Conservation (phyloP, 2,113 vertebrate species). For the Cynoglossus semilaevis region DNA sequence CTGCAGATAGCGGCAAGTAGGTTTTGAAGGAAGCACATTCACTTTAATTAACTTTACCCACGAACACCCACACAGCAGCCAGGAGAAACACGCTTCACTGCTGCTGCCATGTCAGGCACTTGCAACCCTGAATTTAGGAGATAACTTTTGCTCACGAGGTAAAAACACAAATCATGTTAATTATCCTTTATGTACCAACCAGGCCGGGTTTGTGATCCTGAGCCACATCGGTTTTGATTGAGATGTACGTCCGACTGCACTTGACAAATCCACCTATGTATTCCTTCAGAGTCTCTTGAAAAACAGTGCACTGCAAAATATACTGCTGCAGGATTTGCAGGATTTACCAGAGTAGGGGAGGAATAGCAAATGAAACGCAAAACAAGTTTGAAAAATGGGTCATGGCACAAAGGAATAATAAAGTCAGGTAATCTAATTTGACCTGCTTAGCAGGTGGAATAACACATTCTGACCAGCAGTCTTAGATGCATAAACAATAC, state of each 20-base stretch:
- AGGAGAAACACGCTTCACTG: constrained; percentile 3
- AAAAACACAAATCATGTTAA: neutral
- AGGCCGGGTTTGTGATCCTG: neutral
- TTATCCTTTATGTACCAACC: neutral
- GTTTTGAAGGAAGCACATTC: constrained; percentile 14
- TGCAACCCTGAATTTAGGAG: neutral
- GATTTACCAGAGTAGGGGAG: neutral
- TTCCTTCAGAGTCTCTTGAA: neutral
- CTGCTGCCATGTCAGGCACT: constrained; percentile 2
- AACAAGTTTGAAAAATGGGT: neutral
- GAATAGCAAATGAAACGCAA: neutral
- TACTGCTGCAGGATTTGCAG: neutral
- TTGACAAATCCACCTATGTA: neutral
- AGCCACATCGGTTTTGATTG: too few relatives aligned
- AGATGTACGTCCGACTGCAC: neutral
- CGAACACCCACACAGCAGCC: constrained; percentile 4
- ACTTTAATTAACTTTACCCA: constrained; percentile 18
- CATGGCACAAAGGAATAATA: neutral
- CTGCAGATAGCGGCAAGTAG: constrained; percentile 22
- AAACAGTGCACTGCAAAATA: neutral
- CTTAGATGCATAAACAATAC: neutral
- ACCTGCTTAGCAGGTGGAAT: neutral
- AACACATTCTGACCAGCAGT: neutral
- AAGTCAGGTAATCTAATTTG: neutral
- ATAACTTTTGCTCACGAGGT: neutral